Evolutionary conservation across 2,113 vertebrate genomes (phyloP).

Genomic region (Elephantulus edwardii): DNA sequence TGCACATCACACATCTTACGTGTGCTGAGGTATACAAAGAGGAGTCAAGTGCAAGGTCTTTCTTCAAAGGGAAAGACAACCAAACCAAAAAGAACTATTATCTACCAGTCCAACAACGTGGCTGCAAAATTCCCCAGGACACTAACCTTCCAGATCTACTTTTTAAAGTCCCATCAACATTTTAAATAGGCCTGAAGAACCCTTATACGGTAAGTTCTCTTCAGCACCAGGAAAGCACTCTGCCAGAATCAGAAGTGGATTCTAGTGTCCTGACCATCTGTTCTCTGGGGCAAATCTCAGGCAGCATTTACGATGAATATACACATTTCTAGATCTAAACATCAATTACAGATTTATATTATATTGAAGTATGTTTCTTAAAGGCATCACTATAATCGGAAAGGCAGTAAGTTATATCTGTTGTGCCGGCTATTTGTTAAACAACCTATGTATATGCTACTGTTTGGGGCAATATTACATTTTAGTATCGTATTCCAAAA

Average conservation of each 20-base stretch:
- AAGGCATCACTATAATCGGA: not conserved
- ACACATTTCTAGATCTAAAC: not conserved
- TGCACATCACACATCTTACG: not conserved
- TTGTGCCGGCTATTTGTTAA: too few relatives aligned
- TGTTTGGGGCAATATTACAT: not conserved
- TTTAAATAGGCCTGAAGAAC: not conserved
- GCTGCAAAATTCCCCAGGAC: not conserved
- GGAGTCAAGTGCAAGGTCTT: slow-evolving; percentile 8
- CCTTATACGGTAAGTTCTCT: not conserved
- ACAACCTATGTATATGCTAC: not conserved
- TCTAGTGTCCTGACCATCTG: not conserved
- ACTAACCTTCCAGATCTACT: slow-evolving; percentile 23
- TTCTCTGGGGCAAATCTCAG: slow-evolving; percentile 2
- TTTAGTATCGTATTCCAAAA: slow-evolving; percentile 40
- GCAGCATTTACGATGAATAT: slow-evolving; percentile 11
- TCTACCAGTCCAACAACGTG: not conserved
- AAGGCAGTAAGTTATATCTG: not conserved
- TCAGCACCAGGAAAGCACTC: not conserved
- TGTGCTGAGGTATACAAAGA: not conserved
- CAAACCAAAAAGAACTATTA: not conserved
- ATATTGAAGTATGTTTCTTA: not conserved
- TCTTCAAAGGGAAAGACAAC: slow-evolving; percentile 37
- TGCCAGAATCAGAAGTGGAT: not conserved
- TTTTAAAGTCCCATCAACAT: slow-evolving; percentile 7
- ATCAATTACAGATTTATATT: slow-evolving; percentile 3